Evolutionary conservation across 35 echinoderm and acorn worm species (phyloP), one percentile per base, ranked within the genome.

Genomic region (Antedon bifida): DNA sequence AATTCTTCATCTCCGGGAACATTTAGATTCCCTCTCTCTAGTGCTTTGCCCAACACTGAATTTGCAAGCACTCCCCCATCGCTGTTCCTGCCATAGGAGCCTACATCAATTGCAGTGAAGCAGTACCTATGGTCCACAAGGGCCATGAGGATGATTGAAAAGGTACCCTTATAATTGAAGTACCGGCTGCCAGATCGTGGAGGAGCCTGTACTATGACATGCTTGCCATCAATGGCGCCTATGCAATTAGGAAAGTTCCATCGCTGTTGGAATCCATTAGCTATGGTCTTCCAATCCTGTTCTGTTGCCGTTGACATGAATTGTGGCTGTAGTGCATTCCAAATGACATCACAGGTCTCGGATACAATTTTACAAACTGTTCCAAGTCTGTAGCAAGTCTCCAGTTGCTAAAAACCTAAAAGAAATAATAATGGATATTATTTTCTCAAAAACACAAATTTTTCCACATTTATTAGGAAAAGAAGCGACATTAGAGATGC

Each of bases 211-310:
- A 83, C 74, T 1, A 83, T 30, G 5, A 83, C 44, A 74, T 83
- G 82, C 28, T 83, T 83, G 0, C 82, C 44, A 74, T 83, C 82
- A 16, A 83, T 23, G 33, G 45, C 5, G 10, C 46, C 82, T 1
- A 56, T 73, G 64, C 82, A 83, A 46, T 55, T 51, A 17, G 82
- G 82, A 28, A 83, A 83, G 10, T 83, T 12, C 82, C 82, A 83
- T 83, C 82, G n/a, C 0, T 46, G 12, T 30, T 56, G 31, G 34
- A 83, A 83, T 83, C 35, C 30, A 7, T 3, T 30, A 10, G 44
- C 44, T 29, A 83, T 73, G 8, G 30, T 16, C 3, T 14, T 30
- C 82, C 64, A 83, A 0, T 75, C 64, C 21, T 55, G 28, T n/a
- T 78, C 77, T 78, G 14, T 31, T 34, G 77, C 13, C 3, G 36